Evolutionary conservation across 1,140 invertebrate genomes (phyloP).

Genomic region (Delia radicum): DNA sequence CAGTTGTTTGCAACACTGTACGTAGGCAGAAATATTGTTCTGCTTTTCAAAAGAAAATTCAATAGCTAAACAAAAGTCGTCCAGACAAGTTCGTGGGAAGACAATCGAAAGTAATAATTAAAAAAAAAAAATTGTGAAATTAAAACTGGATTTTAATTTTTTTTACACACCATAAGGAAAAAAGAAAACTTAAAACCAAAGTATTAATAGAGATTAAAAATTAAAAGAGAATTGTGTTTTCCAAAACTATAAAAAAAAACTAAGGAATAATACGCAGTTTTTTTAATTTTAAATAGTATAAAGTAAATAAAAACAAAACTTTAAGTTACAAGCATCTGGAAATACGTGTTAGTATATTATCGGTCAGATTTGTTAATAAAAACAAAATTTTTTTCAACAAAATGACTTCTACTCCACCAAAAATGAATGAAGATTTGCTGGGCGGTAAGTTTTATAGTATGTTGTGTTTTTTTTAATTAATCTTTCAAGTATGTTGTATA

Average conservation of each 20-base stretch:
- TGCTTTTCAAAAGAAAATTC: neutral
- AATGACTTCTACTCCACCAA: constrained; percentile 31
- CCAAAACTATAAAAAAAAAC: neutral
- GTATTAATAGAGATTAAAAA: neutral
- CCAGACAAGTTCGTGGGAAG: neutral
- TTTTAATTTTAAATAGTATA: neutral
- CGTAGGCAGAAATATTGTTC: no score
- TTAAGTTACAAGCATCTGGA: neutral
- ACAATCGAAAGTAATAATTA: neutral
- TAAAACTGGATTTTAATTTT: neutral
- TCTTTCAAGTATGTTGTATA: neutral
- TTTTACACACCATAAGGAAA: neutral
- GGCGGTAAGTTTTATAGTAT: constrained; percentile 27
- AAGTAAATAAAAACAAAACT: neutral
- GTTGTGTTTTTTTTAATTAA: neutral
- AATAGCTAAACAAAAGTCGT: neutral
- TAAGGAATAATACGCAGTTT: neutral
- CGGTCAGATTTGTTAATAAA: neutral
- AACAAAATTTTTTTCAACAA: constrained; percentile 11
- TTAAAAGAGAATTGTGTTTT: neutral
- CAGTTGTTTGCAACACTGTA: no score
- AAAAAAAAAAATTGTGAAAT: neutral
- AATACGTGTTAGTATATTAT: neutral
- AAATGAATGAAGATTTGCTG: constrained; percentile 32
- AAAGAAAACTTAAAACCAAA: neutral